Evolutionary conservation across 2,888 invertebrate species (phyloP), one percentile per base, ranked within the genome.

Genomic region (Teleiodes luculella): DNA sequence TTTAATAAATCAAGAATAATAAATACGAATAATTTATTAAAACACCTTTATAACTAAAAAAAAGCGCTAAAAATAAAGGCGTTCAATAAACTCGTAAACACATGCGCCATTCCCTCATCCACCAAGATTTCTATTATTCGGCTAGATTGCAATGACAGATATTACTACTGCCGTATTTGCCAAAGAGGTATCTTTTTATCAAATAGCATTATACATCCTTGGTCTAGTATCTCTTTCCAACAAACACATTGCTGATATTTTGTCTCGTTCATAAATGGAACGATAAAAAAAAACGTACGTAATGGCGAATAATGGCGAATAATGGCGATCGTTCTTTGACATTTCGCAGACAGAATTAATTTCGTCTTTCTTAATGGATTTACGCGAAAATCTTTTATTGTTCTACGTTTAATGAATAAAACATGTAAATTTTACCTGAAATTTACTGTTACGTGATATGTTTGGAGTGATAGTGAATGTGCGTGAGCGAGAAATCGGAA

Each of bases 11-110:
- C n/a, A n/a, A n/a, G n/a, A n/a, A n/a, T n/a, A n/a, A n/a, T n/a
- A n/a, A n/a, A n/a, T n/a, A n/a, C n/a, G 6, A 43, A 58, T 55
- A 60, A 62, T 57, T 51, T n/a, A n/a, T n/a, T n/a, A n/a, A n/a
- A n/a, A n/a, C n/a, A n/a, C n/a, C n/a, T n/a, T n/a, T n/a, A n/a
- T n/a, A n/a, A n/a, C n/a, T n/a, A n/a, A 86, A 80, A 85, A 82
- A 85, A 83, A 86, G 80, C 70, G 63, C 59, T 61, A 72, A 72
- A 68, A 74, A 74, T 54, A 54, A 24, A 54, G 35, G 77, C 85
- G 86, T 80, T 87, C 86, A 84, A 85, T 85, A 87, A 80, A 83
- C 71, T 78, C 73, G 69, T 66, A 74, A 77, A 83, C 83, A 81
- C 84, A 83, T 83, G 86, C 86, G 86, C 86, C 77, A 78, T 76